Conservation (phyloP, 2,888 invertebrate genomes). For the Atethmia centrago region DNA sequence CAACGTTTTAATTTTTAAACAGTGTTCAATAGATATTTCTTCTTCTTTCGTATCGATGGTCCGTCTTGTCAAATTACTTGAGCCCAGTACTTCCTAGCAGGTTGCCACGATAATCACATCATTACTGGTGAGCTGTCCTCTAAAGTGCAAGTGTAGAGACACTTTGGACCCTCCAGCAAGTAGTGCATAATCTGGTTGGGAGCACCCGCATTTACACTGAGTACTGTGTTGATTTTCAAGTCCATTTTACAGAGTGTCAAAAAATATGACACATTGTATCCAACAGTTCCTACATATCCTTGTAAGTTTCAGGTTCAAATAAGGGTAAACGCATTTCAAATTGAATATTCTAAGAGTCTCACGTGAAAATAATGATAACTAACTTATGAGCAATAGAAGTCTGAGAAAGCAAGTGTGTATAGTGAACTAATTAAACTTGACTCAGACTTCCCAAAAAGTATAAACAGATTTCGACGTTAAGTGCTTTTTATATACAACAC, state of each 20-base stretch:
- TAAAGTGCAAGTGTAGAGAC: no score
- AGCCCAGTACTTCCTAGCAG: no score
- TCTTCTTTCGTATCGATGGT: no score
- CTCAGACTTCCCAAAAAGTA: neutral
- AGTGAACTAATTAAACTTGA: neutral
- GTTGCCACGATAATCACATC: no score
- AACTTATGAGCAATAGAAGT: neutral
- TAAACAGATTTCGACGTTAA: neutral
- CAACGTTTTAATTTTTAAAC: neutral
- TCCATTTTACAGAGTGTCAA: neutral
- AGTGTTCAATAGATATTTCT: no score
- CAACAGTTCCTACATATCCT: no score
- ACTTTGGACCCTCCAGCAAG: no score
- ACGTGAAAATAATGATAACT: neutral
- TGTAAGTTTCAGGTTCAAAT: neutral
- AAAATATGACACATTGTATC: neutral
- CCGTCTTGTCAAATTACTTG: no score
- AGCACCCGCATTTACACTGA: no score
- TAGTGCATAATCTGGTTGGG: no score
- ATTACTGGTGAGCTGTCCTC: no score
- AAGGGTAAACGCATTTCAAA: neutral
- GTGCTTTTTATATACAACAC: conserved; percentile 4
- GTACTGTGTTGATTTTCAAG: neutral
- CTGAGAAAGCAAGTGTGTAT: neutral
- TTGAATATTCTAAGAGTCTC: no score